Percentiles rank a stretch among this genome's conserved stretches.
These are phyloP conservation scores for Aphelinus certus DNA, from an alignment of 1,140 invertebrate species.

Conservation along the genomic window DNA sequence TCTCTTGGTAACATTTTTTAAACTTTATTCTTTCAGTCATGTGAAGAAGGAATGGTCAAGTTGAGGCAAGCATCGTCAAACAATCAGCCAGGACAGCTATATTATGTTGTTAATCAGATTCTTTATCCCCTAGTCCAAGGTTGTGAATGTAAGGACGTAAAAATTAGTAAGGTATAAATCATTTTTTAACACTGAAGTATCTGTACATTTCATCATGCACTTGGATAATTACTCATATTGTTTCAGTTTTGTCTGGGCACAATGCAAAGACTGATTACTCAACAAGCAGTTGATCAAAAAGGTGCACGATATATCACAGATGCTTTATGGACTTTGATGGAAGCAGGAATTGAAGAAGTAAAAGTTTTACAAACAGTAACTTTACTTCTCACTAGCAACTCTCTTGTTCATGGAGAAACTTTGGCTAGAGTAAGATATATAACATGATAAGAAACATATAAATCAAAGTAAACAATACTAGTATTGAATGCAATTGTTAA, in stretches of 20 bases:
- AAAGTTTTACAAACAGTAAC: conserved; percentile 97
- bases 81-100: conserved; percentile 81
- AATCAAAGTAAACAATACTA: conserved; percentile 4
- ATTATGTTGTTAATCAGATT: conserved; percentile 91
- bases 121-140: conserved; percentile 97
- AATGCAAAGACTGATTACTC: conserved; percentile 86
- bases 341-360: conserved; percentile 91
- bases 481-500: neutral
- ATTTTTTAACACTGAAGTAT: neutral
- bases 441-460: neutral
- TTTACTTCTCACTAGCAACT: conserved; percentile 91
- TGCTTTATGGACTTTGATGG: conserved; percentile 93
- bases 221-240: conserved; percentile 24
- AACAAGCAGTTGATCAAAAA: conserved; percentile 86
- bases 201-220: too few species aligned
- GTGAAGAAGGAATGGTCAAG: conserved; percentile 93
- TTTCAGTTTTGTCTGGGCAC: conserved; percentile 87
- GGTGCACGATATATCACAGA: conserved; percentile 92
- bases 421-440: conserved; percentile 79
- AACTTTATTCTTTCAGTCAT: conserved; percentile 73
- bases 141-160: conserved; percentile 97
- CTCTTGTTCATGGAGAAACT: conserved; percentile 91
- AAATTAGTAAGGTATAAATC: conserved; percentile 85
- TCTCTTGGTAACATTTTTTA: too few species aligned
- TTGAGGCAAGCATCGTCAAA: conserved; percentile 80